Evolutionary conservation across 2,113 vertebrate genomes (phyloP).

Genomic region (Pachyramphus minor): DNA sequence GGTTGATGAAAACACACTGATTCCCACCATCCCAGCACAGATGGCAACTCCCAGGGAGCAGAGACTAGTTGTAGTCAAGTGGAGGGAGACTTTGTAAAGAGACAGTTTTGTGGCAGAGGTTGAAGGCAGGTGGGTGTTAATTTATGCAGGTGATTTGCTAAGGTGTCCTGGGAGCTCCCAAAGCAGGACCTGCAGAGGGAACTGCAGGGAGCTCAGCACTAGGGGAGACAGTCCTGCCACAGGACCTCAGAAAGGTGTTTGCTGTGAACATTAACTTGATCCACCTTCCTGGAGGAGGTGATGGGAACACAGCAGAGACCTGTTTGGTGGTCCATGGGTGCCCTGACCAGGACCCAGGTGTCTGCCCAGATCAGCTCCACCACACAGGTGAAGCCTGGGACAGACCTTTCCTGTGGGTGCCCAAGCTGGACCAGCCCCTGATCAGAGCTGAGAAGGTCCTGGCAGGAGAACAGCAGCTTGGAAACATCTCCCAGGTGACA

Average conservation of each 20-base stretch:
- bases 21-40: neutral
- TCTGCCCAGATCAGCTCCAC: neutral
- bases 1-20: neutral
- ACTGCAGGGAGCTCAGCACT: neutral
- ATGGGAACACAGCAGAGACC: neutral
- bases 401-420: neutral
- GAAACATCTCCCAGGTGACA: neutral
- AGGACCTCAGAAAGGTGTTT: neutral
- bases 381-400: neutral
- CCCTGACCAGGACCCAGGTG: neutral
- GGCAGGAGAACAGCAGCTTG: neutral
- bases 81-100: neutral
- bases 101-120: neutral
- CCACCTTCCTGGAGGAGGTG: neutral
- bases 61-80: rapidly evolving
- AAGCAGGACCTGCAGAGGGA: neutral
- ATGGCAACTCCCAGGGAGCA: neutral
- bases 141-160: neutral
- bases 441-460: neutral
- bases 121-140: neutral
- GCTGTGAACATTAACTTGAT: neutral
- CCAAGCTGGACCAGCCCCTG: neutral
- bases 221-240: neutral
- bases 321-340: neutral
- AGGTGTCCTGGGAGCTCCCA: neutral